Base-by-base conservation (phyloP, 2,113 vertebrate genomes). In the Elephas maximus region DNA sequence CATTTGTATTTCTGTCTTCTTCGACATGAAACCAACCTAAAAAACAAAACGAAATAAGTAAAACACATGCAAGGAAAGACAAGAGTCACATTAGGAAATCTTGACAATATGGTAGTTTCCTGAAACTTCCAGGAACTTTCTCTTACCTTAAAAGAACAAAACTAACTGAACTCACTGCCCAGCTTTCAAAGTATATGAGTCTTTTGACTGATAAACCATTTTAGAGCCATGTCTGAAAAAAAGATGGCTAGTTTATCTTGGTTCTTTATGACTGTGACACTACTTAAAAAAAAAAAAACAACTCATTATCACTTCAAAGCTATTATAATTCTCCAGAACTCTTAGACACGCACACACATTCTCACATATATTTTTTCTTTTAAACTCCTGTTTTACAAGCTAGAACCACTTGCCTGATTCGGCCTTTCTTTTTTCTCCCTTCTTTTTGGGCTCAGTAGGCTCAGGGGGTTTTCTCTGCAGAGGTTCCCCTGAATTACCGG, bases 11-110 rank as follows among this genome's bases (percentile, higher is more conserved):
- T 99, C 99, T 99, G 93, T 98, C 98, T 30, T 99, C 98, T 95
- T 99, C 99, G 48, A 99, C 99, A 63, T 99, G 99, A 98, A 99
- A 99, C 99, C 99, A 99, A 21, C 99, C 99, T 99, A 96, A 85
- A 98, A 94, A 88, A 91, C 1, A 97, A 98, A 62, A 98, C 62
- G 1, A 84, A 96, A 91, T 79, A 14, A 57, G 88, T 90, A 88
- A 76, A 97, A 83, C 24, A 79, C 0, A 84, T 84, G 63, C 14
- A 95, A 95, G 21, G 74, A 94, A 87, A 78, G 78, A 15, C 88
- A 91, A 85, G 67, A 85, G 41, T 90, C 45, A 84, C 41, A 78
- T 73, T 81, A 89, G 26, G 30, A 92, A 93, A 93, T 85, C 20
- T 37, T 88, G 30, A 93, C 74, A 96, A 82, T 10, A 69, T 37